A percentile compares a stretch with the other conserved stretches of the same genome.
phyloP scores from a whole-genome alignment of 2,113 vertebrate genomes.

The Ovis canadensis region DNA sequence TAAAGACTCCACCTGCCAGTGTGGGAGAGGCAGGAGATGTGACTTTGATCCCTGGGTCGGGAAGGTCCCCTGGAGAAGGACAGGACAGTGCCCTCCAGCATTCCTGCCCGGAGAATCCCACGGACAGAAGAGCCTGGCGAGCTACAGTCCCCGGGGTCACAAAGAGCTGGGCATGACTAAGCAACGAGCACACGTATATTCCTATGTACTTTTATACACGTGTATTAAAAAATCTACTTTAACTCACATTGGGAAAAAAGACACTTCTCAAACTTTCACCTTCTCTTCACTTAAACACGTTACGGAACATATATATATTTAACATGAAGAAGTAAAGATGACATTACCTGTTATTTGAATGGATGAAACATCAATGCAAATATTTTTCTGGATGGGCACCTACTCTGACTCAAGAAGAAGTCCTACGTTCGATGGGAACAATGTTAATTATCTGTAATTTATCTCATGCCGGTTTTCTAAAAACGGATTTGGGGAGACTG shows the following conservation, averaged over 20 bases:
- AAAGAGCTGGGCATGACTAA: background rate
- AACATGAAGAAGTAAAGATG: background rate
- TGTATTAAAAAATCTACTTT: background rate
- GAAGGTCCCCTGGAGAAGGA: background rate
- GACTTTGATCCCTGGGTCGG: background rate
- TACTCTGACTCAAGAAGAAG: background rate
- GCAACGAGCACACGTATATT: background rate
- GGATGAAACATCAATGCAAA: background rate
- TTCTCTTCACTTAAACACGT: background rate
- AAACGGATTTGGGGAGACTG: background rate
- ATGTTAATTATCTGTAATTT: background rate
- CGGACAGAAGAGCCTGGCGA: background rate
- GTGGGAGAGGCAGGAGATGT: accelerated
- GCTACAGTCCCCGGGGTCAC: background rate
- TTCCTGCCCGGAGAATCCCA: background rate
- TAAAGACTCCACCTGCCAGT: background rate
- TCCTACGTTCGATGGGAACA: too few relatives aligned
- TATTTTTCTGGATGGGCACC: background rate
- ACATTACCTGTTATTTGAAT: background rate
- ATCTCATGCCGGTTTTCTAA: background rate
- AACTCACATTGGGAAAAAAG: background rate
- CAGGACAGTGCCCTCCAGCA: accelerated
- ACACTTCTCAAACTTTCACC: background rate
- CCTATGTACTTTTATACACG: background rate
- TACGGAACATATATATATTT: background rate